Percentiles rank a stretch among this genome's conserved stretches.
Conservation (phyloP, 2,888 invertebrate genomes). For the Sminthurides aquaticus region DNA sequence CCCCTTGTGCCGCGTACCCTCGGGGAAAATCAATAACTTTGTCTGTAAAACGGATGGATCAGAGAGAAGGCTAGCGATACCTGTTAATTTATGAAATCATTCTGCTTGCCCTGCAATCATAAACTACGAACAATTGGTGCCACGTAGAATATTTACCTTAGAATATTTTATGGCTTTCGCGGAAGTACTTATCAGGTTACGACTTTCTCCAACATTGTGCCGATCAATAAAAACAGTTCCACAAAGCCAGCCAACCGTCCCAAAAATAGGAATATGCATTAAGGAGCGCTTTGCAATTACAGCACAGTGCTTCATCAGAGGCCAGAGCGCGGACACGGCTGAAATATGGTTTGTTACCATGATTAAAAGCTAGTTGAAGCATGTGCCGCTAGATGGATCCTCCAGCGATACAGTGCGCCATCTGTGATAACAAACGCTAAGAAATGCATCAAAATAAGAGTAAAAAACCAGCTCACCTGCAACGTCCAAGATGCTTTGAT, state of each 20-base stretch:
- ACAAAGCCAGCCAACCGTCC: constrained; percentile 57
- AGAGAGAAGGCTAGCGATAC: too few relatives aligned
- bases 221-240: constrained; percentile 63
- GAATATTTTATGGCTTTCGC: constrained; percentile 52
- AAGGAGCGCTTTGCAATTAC: constrained; percentile 60
- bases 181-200: constrained; percentile 52
- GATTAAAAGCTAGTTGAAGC: too few relatives aligned
- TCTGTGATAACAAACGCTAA: too few relatives aligned
- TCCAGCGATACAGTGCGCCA: too few relatives aligned
- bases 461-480: constrained; percentile 50
- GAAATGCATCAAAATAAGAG: neutral
- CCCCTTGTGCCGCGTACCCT: constrained; percentile 58
- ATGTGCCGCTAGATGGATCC: too few relatives aligned
- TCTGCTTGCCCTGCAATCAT: too few relatives aligned
- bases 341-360: too few relatives aligned
- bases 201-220: constrained; percentile 57
- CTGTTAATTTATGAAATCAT: too few relatives aligned
- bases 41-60: too few relatives aligned
- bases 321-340: constrained; percentile 23
- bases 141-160: too few relatives aligned
- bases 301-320: constrained; percentile 48
- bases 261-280: constrained; percentile 60
- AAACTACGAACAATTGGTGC: too few relatives aligned
- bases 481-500: constrained; percentile 54
- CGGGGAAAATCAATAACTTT: constrained; percentile 66